Base-by-base conservation (phyloP, 2,888 invertebrate genomes). In the Catonia carolina region DNA sequence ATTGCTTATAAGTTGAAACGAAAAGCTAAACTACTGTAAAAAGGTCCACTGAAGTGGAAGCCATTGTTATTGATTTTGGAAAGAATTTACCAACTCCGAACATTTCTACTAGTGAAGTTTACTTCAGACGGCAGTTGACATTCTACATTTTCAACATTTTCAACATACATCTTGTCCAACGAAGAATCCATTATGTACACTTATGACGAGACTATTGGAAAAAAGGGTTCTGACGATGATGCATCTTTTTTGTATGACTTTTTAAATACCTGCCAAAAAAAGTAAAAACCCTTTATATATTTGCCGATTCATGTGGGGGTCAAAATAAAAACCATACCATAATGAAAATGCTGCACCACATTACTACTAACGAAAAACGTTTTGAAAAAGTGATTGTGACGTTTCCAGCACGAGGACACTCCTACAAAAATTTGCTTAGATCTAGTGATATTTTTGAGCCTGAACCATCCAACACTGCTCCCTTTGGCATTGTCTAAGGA, bases 231-330 rank as follows among this genome's bases (percentile, higher is more conserved):
- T 22, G 47, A 57, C 47, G 35, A 47, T 31, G 53, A 47, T 20
- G 53, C 36, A 14, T 31, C 54, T 14, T n/a, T 54, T 12, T 54
- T 49, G 36, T 31, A 14, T n/a, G 22, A 54, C 31, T 52, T 20
- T 23, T 8, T 56, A 3, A 6, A 17, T 27, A 41, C 12, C 41
- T 58, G 36, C 31, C 48, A 18, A 15, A 35, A 7, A 7, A 22
- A 12, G 41, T 39, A 17, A 36, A 47, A 41, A 35, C 35, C 10
- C 14, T 51, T 31, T 5, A 50, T 22, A 54, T 55, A 17, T 58
- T 58, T 42, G 59, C 54, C 35, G 58, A 60, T n/a, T 60, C 49
- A 15, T 53, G 49, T 47, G 52, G 36, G 17, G 55, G 57, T 39
- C n/a, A n/a, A n/a, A n/a, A n/a, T n/a, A n/a, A n/a, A n/a, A n/a